Evolutionary conservation across 1,140 invertebrate genomes (phyloP).

Genomic region (Muscidifurax raptorellus): DNA sequence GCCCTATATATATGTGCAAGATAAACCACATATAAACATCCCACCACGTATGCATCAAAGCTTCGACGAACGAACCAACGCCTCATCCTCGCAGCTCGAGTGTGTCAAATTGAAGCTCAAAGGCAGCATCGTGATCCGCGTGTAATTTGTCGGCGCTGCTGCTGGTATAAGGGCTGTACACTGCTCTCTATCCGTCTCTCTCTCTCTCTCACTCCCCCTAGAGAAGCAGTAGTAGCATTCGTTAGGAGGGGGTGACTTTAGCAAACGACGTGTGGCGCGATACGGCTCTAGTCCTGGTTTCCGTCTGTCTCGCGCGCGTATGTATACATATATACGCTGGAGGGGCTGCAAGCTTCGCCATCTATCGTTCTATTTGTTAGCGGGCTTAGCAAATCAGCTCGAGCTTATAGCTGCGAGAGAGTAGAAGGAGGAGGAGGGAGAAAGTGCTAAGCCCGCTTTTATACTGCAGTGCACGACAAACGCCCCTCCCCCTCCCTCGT

Average conservation of each 20-base stretch:
- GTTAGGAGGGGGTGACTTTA: conserved; percentile 56
- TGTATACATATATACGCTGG: neutral
- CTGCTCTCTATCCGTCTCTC: neutral
- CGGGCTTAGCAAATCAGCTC: conserved; percentile 75
- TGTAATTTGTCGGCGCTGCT: conserved; percentile 67
- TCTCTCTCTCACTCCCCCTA: neutral
- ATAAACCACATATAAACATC: neutral
- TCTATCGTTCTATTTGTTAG: conserved; percentile 76
- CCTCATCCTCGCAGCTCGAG: conserved; percentile 52
- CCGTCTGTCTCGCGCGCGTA: neutral
- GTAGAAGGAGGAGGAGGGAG: conserved; percentile 1
- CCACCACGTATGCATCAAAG: neutral
- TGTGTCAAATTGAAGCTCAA: conserved; percentile 71
- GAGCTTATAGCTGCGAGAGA: conserved; percentile 67
- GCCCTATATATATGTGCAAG: neutral
- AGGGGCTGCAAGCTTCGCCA: conserved; percentile 66
- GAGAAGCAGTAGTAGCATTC: conserved; percentile 16
- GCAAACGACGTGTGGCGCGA: conserved; percentile 54
- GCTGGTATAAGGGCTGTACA: conserved; percentile 23
- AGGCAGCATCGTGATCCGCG: conserved; percentile 67
- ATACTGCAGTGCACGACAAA: conserved; percentile 24
- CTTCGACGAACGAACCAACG: neutral
- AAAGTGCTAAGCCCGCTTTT: conserved; percentile 68
- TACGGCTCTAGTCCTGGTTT: neutral
- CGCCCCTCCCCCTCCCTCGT: neutral